Conservation (phyloP, 1,140 invertebrate genomes). For the Cyphomyrmex costatus region DNA sequence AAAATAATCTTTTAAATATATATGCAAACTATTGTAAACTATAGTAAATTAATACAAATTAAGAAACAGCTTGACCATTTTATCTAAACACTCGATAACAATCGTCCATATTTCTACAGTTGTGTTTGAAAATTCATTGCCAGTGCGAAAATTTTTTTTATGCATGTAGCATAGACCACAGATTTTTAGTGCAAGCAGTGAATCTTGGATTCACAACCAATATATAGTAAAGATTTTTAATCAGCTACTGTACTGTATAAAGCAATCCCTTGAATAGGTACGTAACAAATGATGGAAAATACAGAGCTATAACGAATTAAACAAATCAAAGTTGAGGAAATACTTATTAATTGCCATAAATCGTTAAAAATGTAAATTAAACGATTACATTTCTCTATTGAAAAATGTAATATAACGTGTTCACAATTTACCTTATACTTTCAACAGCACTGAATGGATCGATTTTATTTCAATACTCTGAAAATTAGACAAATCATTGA, state of each 20-base stretch:
- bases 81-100: background rate
- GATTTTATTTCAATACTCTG: conserved; percentile 75
- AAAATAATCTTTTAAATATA: background rate
- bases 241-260: no score
- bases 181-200: no score
- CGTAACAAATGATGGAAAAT: no score
- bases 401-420: background rate
- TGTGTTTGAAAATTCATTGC: no score
- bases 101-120: no score
- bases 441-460: conserved; percentile 64
- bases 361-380: background rate
- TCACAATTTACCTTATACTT: conserved; percentile 62
- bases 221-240: no score
- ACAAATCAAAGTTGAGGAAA: no score
- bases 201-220: no score
- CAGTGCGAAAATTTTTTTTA: no score
- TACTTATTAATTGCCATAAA: background rate
- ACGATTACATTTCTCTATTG: background rate
- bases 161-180: no score
- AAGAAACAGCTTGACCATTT: background rate
- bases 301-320: no score
- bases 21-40: background rate
- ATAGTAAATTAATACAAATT: background rate
- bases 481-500: conserved; percentile 49
- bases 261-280: no score